phyloP scores from a whole-genome alignment of 2,888 invertebrate species.

The Cactoblastis cactorum region DNA sequence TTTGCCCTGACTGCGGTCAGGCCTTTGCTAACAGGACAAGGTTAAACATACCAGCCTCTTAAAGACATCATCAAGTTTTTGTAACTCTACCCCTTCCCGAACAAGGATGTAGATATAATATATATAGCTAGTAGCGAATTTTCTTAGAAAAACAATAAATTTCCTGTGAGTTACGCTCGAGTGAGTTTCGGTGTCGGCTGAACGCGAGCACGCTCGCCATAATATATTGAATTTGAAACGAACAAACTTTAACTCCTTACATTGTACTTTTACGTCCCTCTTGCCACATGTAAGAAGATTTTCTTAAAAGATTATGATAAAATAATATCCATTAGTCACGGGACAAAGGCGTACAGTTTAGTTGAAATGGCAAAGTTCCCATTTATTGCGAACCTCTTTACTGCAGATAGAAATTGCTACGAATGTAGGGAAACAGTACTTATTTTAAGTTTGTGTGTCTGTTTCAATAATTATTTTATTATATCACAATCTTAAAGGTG shows the following conservation, averaged over 20 bases:
- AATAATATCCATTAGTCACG: conserved; percentile 56
- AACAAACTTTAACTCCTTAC: conserved; percentile 56
- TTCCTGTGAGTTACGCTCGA: conserved; percentile 75
- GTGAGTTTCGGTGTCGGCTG: conserved; percentile 78
- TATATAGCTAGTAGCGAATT: conserved; percentile 69
- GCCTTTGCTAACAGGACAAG: conserved; percentile 32
- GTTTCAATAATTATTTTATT: too few relatives aligned
- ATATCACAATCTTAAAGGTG: too few relatives aligned
- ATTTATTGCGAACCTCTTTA: too few relatives aligned
- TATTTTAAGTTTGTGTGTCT: too few relatives aligned
- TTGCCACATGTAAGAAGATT: conserved; percentile 71
- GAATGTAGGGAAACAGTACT: conserved; percentile 13
- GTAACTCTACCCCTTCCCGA: conserved; percentile 52
- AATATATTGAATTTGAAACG: conserved; percentile 80
- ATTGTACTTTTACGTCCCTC: conserved; percentile 48
- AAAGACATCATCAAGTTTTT: conserved; percentile 60
- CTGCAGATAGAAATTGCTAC: too few relatives aligned
- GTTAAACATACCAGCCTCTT: conserved; percentile 40
- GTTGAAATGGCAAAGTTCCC: neutral
- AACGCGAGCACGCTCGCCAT: conserved; percentile 76
- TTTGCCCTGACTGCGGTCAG: neutral
- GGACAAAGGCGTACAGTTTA: conserved; percentile 12
- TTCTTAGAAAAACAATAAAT: conserved; percentile 80
- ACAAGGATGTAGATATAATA: conserved; percentile 55
- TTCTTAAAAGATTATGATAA: conserved; percentile 71